These are phyloP conservation scores for Champsocephalus gunnari DNA, from an alignment of 2,797 vertebrate species.

Conservation along the genomic window DNA sequence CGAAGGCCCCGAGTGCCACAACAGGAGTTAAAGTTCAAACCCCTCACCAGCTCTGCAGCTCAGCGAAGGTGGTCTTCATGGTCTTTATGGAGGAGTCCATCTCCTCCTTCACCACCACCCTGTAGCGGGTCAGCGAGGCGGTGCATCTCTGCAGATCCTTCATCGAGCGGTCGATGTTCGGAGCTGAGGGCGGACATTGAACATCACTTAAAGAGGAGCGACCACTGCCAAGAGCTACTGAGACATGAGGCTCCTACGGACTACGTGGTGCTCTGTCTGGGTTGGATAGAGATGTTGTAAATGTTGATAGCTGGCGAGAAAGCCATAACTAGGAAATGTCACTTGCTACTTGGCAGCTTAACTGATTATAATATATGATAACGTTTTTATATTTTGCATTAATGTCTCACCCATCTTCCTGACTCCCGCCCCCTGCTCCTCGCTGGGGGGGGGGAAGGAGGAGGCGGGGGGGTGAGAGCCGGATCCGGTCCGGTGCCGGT, in stretches of 20 bases:
- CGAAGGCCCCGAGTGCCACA: too few relatives aligned
- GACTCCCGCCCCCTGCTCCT: conserved; percentile 70
- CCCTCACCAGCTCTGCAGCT: conserved; percentile 92
- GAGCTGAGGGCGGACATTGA: conserved; percentile 76
- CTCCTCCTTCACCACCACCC: conserved; percentile 94
- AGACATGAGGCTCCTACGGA: too few relatives aligned
- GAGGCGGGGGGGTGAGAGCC: conserved; percentile 62
- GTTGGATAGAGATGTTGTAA: too few relatives aligned
- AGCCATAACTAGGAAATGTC: too few relatives aligned
- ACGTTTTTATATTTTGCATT: too few relatives aligned
- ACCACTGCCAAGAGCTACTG: background rate
- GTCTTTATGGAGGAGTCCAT: conserved; percentile 95
- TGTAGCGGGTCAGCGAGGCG: conserved; percentile 93
- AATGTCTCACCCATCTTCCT: conserved; percentile 79
- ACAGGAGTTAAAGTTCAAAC: too few relatives aligned
- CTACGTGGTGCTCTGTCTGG: too few relatives aligned
- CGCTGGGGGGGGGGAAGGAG: conserved; percentile 36
- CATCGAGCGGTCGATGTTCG: conserved; percentile 95
- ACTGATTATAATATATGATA: too few relatives aligned
- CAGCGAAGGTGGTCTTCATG: conserved; percentile 95
- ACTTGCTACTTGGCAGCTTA: too few relatives aligned
- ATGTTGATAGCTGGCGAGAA: too few relatives aligned
- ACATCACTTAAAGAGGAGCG: background rate
- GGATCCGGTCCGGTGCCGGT: conserved; percentile 65
- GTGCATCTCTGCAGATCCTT: conserved; percentile 97